Percentiles rank a stretch among this genome's conserved stretches.
These are phyloP conservation scores for Tetranychus piercei DNA, from an alignment of 2,888 invertebrate genomes.

Conservation along the genomic window DNA sequence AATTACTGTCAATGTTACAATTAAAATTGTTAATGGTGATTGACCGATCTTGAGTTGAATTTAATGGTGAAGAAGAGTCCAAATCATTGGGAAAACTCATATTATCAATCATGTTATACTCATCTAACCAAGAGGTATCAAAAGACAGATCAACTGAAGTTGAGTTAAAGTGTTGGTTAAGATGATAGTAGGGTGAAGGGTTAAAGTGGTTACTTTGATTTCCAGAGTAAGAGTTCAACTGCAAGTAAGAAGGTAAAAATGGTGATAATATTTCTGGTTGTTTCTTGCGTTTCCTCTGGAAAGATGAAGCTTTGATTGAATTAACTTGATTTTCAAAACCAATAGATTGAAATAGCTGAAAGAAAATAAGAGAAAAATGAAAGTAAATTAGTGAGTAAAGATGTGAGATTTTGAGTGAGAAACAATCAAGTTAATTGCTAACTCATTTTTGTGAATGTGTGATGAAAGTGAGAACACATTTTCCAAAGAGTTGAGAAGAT, in stretches of 20 bases:
- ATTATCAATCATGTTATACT: background rate
- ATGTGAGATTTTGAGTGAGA: background rate
- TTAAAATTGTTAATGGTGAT: background rate
- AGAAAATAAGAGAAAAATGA: slow-evolving; percentile 5
- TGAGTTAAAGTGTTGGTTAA: background rate
- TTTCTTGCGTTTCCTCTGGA: background rate
- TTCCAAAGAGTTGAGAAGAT: no score
- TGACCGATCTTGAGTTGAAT: background rate
- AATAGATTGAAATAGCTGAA: background rate
- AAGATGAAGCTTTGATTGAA: background rate
- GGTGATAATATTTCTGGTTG: background rate
- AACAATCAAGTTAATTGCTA: background rate
- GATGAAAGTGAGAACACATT: no score
- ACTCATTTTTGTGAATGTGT: background rate
- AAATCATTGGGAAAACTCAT: background rate
- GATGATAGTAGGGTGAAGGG: background rate
- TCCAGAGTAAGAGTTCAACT: background rate
- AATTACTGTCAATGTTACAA: background rate
- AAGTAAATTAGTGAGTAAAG: background rate
- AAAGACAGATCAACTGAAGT: background rate
- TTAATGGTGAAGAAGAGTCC: background rate
- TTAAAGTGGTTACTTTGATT: background rate
- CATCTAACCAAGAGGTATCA: background rate
- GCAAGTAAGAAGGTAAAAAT: background rate
- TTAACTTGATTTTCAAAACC: background rate